phyloP scores from a whole-genome alignment of 2,888 invertebrate species.

The Chesias legatella region DNA sequence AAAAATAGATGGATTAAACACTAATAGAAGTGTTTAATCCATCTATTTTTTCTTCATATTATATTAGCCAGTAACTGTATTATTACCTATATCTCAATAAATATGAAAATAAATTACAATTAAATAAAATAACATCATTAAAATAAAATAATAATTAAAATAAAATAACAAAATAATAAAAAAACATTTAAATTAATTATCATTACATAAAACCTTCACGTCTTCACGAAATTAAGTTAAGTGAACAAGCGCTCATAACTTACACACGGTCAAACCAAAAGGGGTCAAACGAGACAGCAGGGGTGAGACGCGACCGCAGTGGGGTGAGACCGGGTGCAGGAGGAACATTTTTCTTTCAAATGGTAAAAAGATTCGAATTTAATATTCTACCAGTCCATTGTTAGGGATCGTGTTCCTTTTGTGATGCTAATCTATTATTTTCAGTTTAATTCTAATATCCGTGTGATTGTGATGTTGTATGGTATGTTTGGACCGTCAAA shows the following conservation, averaged over 20 bases:
- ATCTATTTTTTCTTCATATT: too few species aligned
- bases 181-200: too few species aligned
- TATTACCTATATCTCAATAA: too few species aligned
- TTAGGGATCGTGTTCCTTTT: conserved; percentile 45
- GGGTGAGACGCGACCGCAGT: neutral
- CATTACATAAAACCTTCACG: neutral
- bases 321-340: conserved; percentile 4
- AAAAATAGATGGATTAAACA: too few species aligned
- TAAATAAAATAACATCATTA: too few species aligned
- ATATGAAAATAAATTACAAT: too few species aligned
- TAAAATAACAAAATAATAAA: too few species aligned
- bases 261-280: conserved; percentile 6
- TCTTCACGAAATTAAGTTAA: conserved; percentile 12
- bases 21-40: too few species aligned
- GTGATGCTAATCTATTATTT: conserved; percentile 40
- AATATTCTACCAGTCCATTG: conserved; percentile 30
- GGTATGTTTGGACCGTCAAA: neutral
- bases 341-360: neutral
- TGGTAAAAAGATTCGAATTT: neutral
- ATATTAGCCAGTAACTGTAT: too few species aligned
- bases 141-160: too few species aligned
- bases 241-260: conserved; percentile 9
- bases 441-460: conserved; percentile 43
- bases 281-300: neutral
- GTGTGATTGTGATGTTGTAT: conserved; percentile 37